Conservation (phyloP, 2,888 invertebrate genomes). For the Dromius quadrimaculatus region DNA sequence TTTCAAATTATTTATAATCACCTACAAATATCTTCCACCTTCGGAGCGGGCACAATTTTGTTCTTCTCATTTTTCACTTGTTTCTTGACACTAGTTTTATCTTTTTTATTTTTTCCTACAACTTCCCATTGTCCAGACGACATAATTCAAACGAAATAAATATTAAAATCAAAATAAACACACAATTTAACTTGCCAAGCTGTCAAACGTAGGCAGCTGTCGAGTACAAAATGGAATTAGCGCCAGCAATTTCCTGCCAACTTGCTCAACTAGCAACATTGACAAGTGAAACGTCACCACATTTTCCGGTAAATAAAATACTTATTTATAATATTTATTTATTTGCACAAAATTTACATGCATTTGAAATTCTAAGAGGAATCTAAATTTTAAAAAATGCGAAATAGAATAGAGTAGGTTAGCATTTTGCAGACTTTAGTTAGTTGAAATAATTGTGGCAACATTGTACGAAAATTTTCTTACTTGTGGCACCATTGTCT, state of each 20-base stretch:
- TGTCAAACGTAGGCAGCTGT: conserved; percentile 23
- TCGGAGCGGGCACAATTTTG: conserved; percentile 65
- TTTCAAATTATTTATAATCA: conserved; percentile 57
- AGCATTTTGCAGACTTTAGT: too few relatives aligned
- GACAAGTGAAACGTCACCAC: not conserved
- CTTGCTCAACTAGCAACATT: conserved; percentile 1
- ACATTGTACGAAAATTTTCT: too few relatives aligned
- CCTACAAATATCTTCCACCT: conserved; percentile 83
- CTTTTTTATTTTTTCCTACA: conserved; percentile 77
- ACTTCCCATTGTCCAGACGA: conserved; percentile 79
- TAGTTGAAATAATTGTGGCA: too few relatives aligned
- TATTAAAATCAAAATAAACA: conserved; percentile 49
- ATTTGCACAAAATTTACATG: too few relatives aligned
- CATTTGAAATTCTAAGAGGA: too few relatives aligned
- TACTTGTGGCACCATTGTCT: too few relatives aligned
- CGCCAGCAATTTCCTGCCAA: conserved; percentile 50
- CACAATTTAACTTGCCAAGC: conserved; percentile 28
- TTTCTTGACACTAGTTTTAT: conserved; percentile 69
- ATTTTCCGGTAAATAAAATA: conserved; percentile 36
- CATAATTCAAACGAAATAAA: conserved; percentile 52
- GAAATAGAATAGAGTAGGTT: too few relatives aligned
- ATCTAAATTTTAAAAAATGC: too few relatives aligned
- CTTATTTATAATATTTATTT: too few relatives aligned
- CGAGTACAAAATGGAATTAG: conserved; percentile 11
- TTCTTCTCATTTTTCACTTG: conserved; percentile 69